These are phyloP conservation scores for Saturnia pavonia DNA, from an alignment of 2,888 invertebrate genomes.

Conservation along the genomic window DNA sequence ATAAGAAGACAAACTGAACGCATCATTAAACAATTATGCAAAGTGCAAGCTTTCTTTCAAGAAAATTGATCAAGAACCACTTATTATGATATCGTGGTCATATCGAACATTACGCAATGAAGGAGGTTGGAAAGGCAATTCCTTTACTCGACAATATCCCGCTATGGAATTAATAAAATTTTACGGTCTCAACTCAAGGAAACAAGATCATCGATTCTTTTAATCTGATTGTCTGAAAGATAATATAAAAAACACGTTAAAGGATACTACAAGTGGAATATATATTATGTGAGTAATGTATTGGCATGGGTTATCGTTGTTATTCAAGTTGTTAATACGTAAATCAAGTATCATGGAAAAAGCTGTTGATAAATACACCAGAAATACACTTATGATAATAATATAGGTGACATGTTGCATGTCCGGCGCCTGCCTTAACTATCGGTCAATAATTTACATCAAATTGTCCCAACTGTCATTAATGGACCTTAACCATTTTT, in stretches of 20 bases:
- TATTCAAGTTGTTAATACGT: background rate
- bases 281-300: too few relatives aligned
- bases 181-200: constrained; percentile 62
- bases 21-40: constrained; percentile 76
- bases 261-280: constrained; percentile 25
- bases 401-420: constrained; percentile 80
- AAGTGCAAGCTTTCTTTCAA: constrained; percentile 54
- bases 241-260: constrained; percentile 31
- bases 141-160: constrained; percentile 57
- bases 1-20: too few relatives aligned
- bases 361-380: constrained; percentile 26
- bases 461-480: constrained; percentile 77
- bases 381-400: constrained; percentile 74
- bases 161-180: constrained; percentile 59
- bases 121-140: constrained; percentile 52
- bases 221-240: constrained; percentile 47
- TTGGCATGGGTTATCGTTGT: background rate
- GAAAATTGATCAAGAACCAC: constrained; percentile 73
- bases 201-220: constrained; percentile 62
- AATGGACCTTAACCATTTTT: constrained; percentile 59
- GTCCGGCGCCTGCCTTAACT: constrained; percentile 53
- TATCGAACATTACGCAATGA: constrained; percentile 67
- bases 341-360: background rate
- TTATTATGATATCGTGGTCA: constrained; percentile 79
- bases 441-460: constrained; percentile 72